Evolutionary conservation across 2,888 invertebrate genomes (phyloP), one percentile per base, ranked within the genome.

Genomic region (Julus scanicus): DNA sequence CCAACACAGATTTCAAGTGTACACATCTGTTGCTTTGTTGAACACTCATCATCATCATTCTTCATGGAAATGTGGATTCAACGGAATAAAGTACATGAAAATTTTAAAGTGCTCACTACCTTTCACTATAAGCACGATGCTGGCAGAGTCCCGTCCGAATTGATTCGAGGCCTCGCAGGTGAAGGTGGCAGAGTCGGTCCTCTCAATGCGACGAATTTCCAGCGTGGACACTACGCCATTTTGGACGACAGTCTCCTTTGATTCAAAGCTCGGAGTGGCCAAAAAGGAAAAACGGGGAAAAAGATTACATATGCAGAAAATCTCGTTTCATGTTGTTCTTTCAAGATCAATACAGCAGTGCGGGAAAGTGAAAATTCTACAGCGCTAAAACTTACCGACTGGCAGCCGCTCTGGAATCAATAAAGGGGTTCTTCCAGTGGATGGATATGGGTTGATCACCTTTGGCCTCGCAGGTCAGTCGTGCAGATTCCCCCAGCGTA

Each of bases 401-500:
- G 11, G 57, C 86, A 29, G n/a, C 29, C 71, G 71, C 13, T 37
- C 40, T 20, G 39, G 39, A 86, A 48, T 86, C 85, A 63, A 53
- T 49, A 57, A 37, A 53, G 5, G 97, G 97, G 95, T 97, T 97
- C 49, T 91, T 92, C 93, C 93, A 93, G 17, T 91, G 90, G 29
- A 93, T 91, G 71, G 92, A 92, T 80, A 93, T 91, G 4, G 93
- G 93, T 88, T 91, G 91, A 90, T 93, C 93, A 1, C 93, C 93
- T 20, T 91, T 91, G 0, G 93, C 93, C 88, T 92, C 91, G 89
- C 93, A 93, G 49, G 92, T 91, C 90, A 93, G 90, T 5, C 91
- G 91, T 5, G 92, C 91, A 85, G 91, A 91, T 86, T 92, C 92
- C 13, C 92, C 92, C 37, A 91, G 91, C 48, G 91, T 90, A 6